phyloP scores from a whole-genome alignment of 2,888 invertebrate genomes.

The Melolontha melolontha region DNA sequence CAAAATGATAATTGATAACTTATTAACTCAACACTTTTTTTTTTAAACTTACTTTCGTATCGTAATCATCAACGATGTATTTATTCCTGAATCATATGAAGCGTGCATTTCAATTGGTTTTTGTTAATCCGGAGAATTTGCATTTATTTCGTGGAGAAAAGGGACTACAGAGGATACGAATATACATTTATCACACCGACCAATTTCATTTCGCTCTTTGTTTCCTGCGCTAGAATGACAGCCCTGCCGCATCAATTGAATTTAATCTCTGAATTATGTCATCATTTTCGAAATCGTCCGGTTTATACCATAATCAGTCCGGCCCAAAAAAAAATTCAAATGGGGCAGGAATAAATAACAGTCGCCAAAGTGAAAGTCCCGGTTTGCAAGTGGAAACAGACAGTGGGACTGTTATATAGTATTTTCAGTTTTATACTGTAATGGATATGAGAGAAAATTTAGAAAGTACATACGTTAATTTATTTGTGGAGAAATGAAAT shows the following conservation, averaged over 20 bases:
- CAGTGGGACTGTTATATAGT: constrained; percentile 19
- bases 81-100: constrained; percentile 21
- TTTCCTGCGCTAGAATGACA: constrained; percentile 12
- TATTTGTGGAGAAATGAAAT: no score
- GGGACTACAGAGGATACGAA: constrained; percentile 13
- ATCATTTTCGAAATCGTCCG: constrained; percentile 37
- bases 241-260: constrained; percentile 29
- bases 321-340: constrained; percentile 18
- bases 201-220: constrained; percentile 29
- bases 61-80: constrained; percentile 23
- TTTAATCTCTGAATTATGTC: constrained; percentile 36
- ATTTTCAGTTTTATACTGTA: constrained; percentile 16
- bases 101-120: constrained; percentile 19
- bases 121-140: constrained; percentile 34
- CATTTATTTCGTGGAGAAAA: constrained; percentile 25
- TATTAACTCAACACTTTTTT: not conserved
- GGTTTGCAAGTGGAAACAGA: constrained; percentile 20
- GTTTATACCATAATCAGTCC: constrained; percentile 34
- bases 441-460: constrained; percentile 19
- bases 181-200: constrained; percentile 30
- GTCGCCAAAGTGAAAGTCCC: constrained; percentile 23
- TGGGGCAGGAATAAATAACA: constrained; percentile 20
- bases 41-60: constrained; percentile 12
- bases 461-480: not conserved
- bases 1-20: no score